A percentile compares a stretch with the other conserved stretches of the same genome.
Conservation (phyloP, 2,113 vertebrate species). For the Ctenodactylus gundi region DNA sequence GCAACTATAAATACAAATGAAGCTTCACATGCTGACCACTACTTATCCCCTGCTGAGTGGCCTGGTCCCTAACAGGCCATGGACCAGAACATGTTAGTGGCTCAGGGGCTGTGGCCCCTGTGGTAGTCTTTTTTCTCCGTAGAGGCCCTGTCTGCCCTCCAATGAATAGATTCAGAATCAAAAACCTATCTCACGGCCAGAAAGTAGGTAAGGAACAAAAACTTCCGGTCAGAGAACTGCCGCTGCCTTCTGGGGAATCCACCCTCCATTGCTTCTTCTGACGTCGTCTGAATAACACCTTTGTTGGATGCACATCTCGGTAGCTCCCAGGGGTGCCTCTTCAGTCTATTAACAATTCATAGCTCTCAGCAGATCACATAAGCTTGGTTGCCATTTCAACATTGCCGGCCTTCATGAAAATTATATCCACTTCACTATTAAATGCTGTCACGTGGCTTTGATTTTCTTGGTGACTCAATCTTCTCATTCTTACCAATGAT, state of each 20-base stretch:
- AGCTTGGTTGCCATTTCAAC: slow-evolving; percentile 14
- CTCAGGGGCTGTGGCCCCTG: no score
- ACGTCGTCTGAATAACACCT: background rate
- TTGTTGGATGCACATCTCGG: background rate
- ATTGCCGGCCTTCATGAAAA: slow-evolving; percentile 32
- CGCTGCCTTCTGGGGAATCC: background rate
- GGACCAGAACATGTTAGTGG: no score
- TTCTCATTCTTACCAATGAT: background rate
- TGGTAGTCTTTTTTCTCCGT: background rate
- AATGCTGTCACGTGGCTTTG: background rate
- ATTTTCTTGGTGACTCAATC: background rate
- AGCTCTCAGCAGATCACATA: background rate
- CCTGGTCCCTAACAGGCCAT: no score
- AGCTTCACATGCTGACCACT: no score
- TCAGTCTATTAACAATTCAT: slow-evolving; percentile 7
- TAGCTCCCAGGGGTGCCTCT: background rate
- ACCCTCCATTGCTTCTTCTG: background rate
- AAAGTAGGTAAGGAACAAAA: background rate
- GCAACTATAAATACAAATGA: no score
- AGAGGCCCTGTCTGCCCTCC: background rate
- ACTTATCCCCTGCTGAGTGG: no score
- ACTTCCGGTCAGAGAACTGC: background rate
- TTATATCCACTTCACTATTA: background rate
- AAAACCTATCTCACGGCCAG: background rate
- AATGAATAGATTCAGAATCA: background rate